Conservation (phyloP, 2,797 vertebrate species). For the Sebastes trivittatus region DNA sequence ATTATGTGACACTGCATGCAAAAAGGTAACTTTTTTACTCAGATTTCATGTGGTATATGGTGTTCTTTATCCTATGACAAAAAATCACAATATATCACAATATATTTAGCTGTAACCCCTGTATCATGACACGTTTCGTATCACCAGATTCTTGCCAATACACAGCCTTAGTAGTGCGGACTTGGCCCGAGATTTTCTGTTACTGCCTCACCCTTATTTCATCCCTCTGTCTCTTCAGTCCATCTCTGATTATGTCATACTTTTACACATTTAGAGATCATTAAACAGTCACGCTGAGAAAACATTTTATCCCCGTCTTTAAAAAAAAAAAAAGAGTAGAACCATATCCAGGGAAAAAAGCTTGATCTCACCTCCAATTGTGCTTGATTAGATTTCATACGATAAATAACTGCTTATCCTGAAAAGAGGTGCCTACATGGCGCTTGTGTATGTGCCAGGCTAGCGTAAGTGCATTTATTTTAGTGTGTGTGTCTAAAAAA, state of each 20-base stretch:
- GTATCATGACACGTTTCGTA: too few species aligned
- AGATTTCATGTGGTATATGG: too few species aligned
- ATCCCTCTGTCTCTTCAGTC: constrained; percentile 3
- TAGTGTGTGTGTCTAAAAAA: constrained; percentile 5
- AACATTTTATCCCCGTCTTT: not conserved
- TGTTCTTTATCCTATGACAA: too few species aligned
- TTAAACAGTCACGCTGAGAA: not conserved
- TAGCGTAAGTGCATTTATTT: constrained; percentile 23
- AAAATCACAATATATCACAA: too few species aligned
- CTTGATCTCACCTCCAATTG: constrained; percentile 3
- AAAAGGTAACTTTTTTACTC: too few species aligned
- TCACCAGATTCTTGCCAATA: too few species aligned
- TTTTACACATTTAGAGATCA: not conserved
- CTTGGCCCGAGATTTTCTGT: not conserved
- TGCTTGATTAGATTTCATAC: constrained; percentile 29
- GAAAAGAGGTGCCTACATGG: not conserved
- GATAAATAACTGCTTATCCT: constrained; percentile 13
- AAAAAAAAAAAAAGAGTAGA: not conserved
- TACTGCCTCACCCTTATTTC: constrained; percentile 24
- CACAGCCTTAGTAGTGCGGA: not conserved
- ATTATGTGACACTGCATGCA: not conserved
- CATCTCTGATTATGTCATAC: not conserved
- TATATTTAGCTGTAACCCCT: too few species aligned
- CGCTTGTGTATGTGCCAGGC: not conserved
- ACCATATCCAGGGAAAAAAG: not conserved